Evolutionary conservation across 2,113 vertebrate genomes (phyloP).

Genomic region (Apodemus sylvaticus): DNA sequence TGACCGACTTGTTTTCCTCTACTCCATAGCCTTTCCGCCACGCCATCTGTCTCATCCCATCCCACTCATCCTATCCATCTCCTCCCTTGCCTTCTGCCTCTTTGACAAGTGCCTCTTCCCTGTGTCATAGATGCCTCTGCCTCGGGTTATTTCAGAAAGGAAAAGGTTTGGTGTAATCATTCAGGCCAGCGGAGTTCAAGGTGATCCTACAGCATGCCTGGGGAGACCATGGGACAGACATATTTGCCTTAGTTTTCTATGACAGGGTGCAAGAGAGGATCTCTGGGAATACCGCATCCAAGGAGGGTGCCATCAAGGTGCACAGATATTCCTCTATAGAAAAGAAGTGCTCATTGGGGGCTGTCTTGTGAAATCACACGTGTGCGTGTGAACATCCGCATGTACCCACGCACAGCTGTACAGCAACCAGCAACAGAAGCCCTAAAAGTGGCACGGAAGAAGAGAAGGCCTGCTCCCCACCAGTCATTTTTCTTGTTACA

Average conservation of each 20-base stretch:
- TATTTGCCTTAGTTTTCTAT: background rate
- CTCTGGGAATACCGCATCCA: background rate
- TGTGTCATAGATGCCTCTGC: background rate
- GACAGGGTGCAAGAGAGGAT: background rate
- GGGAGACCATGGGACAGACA: background rate
- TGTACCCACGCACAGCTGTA: background rate
- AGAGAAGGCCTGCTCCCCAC: background rate
- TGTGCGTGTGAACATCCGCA: accelerated
- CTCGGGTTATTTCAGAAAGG: background rate
- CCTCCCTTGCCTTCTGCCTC: background rate
- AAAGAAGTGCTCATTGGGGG: background rate
- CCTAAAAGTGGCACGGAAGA: background rate
- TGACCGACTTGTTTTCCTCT: background rate
- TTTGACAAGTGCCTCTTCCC: background rate
- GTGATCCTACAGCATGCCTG: background rate
- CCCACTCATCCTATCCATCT: background rate
- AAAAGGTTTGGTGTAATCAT: background rate
- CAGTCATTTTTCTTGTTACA: background rate
- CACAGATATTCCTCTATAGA: background rate
- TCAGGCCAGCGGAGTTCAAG: background rate
- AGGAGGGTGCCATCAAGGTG: no score
- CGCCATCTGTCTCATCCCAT: background rate
- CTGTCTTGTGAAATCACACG: background rate
- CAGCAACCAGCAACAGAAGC: background rate
- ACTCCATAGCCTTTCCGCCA: background rate